Conservation (phyloP, 2,888 invertebrate species). For the Taphrorychus bicolor region DNA sequence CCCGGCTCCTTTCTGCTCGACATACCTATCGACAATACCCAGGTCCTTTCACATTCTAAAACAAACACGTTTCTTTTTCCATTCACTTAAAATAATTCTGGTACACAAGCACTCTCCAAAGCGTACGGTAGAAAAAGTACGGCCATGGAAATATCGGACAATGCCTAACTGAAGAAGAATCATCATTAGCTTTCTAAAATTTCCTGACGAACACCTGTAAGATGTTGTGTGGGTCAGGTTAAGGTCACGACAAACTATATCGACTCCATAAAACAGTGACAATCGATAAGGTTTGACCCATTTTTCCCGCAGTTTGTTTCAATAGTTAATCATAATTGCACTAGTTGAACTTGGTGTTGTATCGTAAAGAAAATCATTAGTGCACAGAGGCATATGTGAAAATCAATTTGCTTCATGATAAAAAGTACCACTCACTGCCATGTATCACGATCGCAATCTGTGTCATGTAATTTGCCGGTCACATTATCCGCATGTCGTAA, state of each 20-base stretch:
- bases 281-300: neutral
- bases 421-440: neutral
- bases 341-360: neutral
- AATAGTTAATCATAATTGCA: neutral
- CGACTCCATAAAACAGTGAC: no score
- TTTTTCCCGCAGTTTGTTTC: neutral
- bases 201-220: neutral
- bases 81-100: neutral
- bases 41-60: neutral
- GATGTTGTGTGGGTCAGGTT: neutral
- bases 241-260: neutral
- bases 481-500: constrained; percentile 3
- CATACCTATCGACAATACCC: neutral
- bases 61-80: neutral
- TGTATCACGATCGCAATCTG: constrained; percentile 7
- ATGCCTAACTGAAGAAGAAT: neutral
- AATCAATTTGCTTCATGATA: neutral
- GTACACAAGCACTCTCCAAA: no score
- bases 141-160: neutral
- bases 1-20: neutral
- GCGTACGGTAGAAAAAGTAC: neutral
- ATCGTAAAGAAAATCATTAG: neutral
- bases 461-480: constrained; percentile 17
- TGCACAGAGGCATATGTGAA: neutral
- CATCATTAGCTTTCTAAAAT: neutral